Base-by-base conservation (phyloP, 2,113 vertebrate genomes). In the Mobula birostris region DNA sequence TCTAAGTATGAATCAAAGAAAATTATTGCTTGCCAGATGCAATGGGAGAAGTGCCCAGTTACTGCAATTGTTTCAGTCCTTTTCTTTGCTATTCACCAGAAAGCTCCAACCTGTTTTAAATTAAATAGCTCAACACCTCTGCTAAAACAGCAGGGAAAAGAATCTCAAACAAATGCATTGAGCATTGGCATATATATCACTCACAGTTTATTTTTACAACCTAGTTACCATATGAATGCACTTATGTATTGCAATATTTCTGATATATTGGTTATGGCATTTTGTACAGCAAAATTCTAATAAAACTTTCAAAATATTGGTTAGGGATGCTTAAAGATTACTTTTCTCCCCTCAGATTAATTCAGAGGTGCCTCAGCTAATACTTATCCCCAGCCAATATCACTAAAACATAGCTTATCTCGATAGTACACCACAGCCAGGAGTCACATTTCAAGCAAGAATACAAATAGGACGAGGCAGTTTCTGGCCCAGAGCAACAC, bases 1-100 rank as follows among this genome's bases (percentile, higher is more conserved):
- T 93, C 90, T n/a, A 11, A 93, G 9, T 74, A 36, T 40, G 66
- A 93, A 93, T 74, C 36, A 93, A 63, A 88, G 83, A 29, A 24
- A 29, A 27, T 66, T 9, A 66, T 66, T 88, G 24, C 58, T 88
- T 88, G 61, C 29, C 14, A 88, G 63, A 88, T 12, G n/a, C 58
- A n/a, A 29, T 66, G 29, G 85, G 29, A 66, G 12, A 4, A 63
- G 14, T 24, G 5, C 29, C 29, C 29, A 66, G 36, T 66, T 19
- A 63, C 29, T 66, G 61, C 58, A 88, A 88, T 63, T 63, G 56
- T n/a, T 29, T 63, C 83, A 87, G 61, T 87, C 56, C 56, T n/a
- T 14, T 87, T 9, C 83, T 63, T 61, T 83, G 19, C 36, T 82
- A 48, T 56, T 32, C 85, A 88, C n/a, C 58, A 68, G 85, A 2